Evolutionary conservation across 2,888 invertebrate species (phyloP), one percentile per base, ranked within the genome.

Genomic region (Orthosia cruda): DNA sequence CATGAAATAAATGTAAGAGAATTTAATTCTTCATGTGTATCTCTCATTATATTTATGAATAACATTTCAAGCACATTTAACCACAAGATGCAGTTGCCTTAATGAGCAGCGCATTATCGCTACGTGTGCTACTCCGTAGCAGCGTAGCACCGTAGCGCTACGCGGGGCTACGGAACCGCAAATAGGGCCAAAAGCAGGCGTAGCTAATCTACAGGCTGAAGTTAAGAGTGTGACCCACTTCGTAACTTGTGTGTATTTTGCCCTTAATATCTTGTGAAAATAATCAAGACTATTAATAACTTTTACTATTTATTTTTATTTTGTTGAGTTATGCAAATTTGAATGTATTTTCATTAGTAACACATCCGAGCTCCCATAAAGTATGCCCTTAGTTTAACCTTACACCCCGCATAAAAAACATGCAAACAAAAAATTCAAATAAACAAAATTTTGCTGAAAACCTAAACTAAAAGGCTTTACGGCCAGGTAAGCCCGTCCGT

Each of bases 51-150:
- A 32, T 67, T 68, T 72, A 73, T 54, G n/a, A 65, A 59, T 70
- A 23, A 26, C 20, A 66, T 73, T 63, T 63, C 16, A 40, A 55
- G 50, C 62, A 18, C 32, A 77, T 57, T 69, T 62, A 50, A 50
- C 66, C 59, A 40, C 52, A 57, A 78, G 40, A 57, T 68, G 55
- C 49, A 78, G 54, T 67, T 57, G 57, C 65, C 58, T 73, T 69
- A 83, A 83, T 79, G 66, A 73, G 80, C 15, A 32, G 49, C 49
- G 26, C 58, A 68, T 64, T 65, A 69, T 47, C 26, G 26, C 84
- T 69, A 84, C 64, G 58, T 55, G 26, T 52, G 47, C 84, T 84
- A 76, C 76, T 66, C 50, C 76, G 84, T 79, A 71, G 80, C 45
- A 16, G 64, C 67, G 70, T 64, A 64, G 74, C 70, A 47, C 62